Evolutionary conservation across 2,113 vertebrate species (phyloP).

Genomic region (Panthera leo): DNA sequence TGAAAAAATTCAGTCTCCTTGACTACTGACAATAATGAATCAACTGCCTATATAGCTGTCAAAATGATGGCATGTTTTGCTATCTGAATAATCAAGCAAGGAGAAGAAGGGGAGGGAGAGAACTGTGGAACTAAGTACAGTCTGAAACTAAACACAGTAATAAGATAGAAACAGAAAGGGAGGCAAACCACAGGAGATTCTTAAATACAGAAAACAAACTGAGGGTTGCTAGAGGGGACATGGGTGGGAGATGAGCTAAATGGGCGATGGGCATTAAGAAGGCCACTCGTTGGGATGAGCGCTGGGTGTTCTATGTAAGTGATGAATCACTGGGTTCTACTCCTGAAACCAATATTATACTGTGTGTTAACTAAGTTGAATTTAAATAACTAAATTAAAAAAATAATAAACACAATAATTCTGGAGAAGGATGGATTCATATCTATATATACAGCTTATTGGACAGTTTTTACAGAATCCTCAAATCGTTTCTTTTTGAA

Average conservation of each 20-base stretch:
- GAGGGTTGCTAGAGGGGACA: no score
- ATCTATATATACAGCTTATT: background rate
- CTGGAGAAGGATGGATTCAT: background rate
- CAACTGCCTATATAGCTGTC: background rate
- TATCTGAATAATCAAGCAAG: background rate
- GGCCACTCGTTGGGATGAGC: no score
- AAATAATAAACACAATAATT: background rate
- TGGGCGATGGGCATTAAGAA: no score
- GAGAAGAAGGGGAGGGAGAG: background rate
- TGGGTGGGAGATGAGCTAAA: no score
- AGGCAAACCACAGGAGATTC: no score
- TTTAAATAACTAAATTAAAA: no score
- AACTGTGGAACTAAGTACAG: background rate
- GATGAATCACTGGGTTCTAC: no score
- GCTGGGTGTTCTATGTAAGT: no score
- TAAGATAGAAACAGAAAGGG: no score
- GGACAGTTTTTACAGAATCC: constrained; percentile 15
- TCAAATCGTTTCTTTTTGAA: constrained; percentile 45
- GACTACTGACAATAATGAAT: constrained; percentile 16
- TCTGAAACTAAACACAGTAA: background rate
- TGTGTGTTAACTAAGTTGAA: no score
- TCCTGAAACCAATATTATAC: no score
- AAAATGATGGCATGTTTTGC: background rate
- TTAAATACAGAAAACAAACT: no score
- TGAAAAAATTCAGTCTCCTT: constrained; percentile 38